Evolutionary conservation across 2,797 vertebrate species (phyloP), one percentile per base, ranked within the genome.

Genomic region (Kryptopterus vitreolus): DNA sequence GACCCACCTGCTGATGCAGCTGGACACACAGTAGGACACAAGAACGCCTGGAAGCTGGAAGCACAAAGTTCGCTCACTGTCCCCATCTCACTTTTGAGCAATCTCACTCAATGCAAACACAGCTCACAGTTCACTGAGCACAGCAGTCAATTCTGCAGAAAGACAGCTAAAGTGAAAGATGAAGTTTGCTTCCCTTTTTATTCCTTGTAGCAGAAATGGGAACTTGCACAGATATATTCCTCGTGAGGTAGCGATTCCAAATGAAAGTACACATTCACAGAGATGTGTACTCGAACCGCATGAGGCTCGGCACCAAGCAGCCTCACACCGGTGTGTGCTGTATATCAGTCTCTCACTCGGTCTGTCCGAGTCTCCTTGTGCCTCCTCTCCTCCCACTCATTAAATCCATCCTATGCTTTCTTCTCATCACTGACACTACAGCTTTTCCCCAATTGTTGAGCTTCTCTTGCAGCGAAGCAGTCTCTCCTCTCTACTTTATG

Each of bases 41-140:
- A 91, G 88, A 97, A 96, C 0, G 96, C 95, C 92, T 96, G 95
- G 88, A 97, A 96, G 78, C 95, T 97, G 91, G 95, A 96, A 46
- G 94, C 95, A 57, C 96, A 97, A 81, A 97, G 94, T 90, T 96
- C 95, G 66, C 95, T 95, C 80, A 97, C 95, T 0, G 95, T 96
- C 88, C 95, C 95, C 96, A 97, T 97, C 65, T 82, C 53, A 66
- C 24, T 94, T 95, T 89, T 93, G 95, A 46, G 92, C 94, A 26
- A 52, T 48, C 74, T 1, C 46, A 53, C 57, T 78, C 52, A 66
- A 50, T 12, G 50, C 94, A 95, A 74, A 96, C 81, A 94, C 94
- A 0, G 92, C 95, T 86, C 93, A 93, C 92, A 95, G 95, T 68
- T 79, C 29, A 66, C 48, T 22, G 15, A 61, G 10, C 43, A 20